A percentile compares a stretch with the other conserved stretches of the same genome.
Evolutionary conservation across 2,888 invertebrate species (phyloP).

Genomic region (Dendrolimus pini): DNA sequence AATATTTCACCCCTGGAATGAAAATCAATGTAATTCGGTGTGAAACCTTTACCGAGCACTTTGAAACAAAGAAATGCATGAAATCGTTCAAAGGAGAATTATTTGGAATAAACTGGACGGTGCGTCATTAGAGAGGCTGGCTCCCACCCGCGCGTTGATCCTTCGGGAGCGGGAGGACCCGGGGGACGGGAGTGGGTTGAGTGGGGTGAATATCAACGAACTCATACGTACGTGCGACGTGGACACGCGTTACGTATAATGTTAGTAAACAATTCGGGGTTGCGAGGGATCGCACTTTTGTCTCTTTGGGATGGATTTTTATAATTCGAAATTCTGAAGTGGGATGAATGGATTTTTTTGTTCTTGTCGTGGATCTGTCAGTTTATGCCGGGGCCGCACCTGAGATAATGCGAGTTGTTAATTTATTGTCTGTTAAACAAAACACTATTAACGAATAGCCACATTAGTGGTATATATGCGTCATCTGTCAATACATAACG

Average conservation of each 20-base stretch:
- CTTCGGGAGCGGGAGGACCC: slow-evolving; percentile 30
- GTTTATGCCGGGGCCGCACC: too few relatives aligned
- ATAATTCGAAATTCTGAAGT: neutral
- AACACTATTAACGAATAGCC: too few relatives aligned
- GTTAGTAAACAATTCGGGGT: slow-evolving; percentile 63
- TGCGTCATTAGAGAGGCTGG: slow-evolving; percentile 58
- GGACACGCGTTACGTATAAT: slow-evolving; percentile 51
- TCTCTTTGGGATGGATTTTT: neutral
- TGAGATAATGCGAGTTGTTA: too few relatives aligned
- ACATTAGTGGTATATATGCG: too few relatives aligned
- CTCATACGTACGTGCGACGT: slow-evolving; percentile 65
- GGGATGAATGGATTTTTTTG: neutral
- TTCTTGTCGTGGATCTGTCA: too few relatives aligned
- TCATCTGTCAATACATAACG: too few relatives aligned
- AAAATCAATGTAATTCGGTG: slow-evolving; percentile 13
- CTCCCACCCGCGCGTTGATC: slow-evolving; percentile 45
- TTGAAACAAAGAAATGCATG: slow-evolving; percentile 25
- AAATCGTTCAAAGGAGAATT: slow-evolving; percentile 32
- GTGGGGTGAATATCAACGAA: slow-evolving; percentile 67
- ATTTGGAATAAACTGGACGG: slow-evolving; percentile 53
- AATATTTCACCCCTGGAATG: neutral
- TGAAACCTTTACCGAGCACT: slow-evolving; percentile 18
- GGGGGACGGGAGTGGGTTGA: slow-evolving; percentile 18
- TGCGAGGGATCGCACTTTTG: slow-evolving; percentile 1
- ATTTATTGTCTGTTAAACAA: too few relatives aligned